These are phyloP conservation scores for Pediacus dermestoides DNA, from an alignment of 2,888 invertebrate species.

Conservation along the genomic window DNA sequence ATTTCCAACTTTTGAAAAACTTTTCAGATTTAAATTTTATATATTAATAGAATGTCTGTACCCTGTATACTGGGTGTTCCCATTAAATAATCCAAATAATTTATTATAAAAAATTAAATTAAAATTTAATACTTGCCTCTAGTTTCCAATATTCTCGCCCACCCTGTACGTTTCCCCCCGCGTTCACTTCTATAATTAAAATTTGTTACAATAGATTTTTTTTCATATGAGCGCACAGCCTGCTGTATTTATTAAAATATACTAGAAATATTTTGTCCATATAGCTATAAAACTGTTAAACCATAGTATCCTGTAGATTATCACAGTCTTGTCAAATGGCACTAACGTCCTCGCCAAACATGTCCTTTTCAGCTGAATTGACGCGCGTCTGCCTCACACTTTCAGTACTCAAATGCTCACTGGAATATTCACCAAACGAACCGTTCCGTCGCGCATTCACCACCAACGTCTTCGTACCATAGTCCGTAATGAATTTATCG, in stretches of 20 bases:
- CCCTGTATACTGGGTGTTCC: no score
- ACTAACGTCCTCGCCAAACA: slow-evolving; percentile 43
- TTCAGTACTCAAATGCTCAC: slow-evolving; percentile 65
- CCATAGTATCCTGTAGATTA: slow-evolving; percentile 46
- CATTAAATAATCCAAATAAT: no score
- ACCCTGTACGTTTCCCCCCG: no score
- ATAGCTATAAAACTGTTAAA: no score
- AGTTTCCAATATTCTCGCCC: no score
- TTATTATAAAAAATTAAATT: no score
- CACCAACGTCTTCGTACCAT: slow-evolving; percentile 71
- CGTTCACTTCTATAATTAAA: no score
- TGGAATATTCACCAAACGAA: slow-evolving; percentile 64
- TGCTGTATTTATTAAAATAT: background rate
- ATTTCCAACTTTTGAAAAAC: no score
- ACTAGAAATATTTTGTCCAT: background rate
- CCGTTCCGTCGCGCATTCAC: slow-evolving; percentile 62
- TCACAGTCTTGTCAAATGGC: slow-evolving; percentile 48
- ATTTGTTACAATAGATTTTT: no score
- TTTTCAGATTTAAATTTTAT: no score
- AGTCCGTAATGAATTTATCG: slow-evolving; percentile 72
- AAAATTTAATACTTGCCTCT: no score
- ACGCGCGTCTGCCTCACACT: slow-evolving; percentile 62
- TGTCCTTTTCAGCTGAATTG: slow-evolving; percentile 50
- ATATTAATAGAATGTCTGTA: no score
- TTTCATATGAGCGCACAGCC: slow-evolving; percentile 16